Evolutionary conservation across 2,797 vertebrate genomes (phyloP).

Genomic region (Syncerus caffer): DNA sequence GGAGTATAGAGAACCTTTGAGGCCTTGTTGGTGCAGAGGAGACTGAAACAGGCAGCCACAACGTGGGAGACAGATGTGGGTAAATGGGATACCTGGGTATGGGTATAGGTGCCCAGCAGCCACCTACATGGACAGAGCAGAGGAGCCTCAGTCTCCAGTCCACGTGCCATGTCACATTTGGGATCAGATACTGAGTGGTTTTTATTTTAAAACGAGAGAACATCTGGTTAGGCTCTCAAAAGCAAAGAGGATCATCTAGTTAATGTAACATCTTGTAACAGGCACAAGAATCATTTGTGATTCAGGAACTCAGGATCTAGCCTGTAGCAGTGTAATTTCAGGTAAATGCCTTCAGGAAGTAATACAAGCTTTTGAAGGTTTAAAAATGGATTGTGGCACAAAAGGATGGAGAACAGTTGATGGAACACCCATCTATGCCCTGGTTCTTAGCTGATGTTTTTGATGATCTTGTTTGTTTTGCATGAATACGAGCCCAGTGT

Average conservation of each 20-base stretch:
- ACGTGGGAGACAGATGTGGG: neutral
- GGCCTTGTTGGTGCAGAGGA: neutral
- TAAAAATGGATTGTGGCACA: neutral
- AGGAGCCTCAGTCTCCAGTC: neutral
- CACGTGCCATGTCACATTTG: accelerated
- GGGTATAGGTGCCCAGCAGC: accelerated
- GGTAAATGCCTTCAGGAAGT: neutral
- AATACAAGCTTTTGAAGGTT: neutral
- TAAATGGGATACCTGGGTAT: neutral
- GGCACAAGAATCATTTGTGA: neutral
- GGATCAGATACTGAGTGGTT: neutral
- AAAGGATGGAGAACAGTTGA: neutral
- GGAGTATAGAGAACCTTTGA: neutral
- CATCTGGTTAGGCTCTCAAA: neutral
- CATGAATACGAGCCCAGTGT: neutral
- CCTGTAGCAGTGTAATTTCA: neutral
- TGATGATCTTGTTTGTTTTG: neutral
- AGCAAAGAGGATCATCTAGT: neutral
- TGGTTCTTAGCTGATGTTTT: neutral
- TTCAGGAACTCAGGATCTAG: neutral
- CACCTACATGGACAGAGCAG: neutral
- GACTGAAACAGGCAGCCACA: neutral
- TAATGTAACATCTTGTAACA: neutral
- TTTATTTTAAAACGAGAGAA: neutral
- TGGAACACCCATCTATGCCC: neutral